Evolutionary conservation across 2,888 invertebrate genomes (phyloP), one percentile per base, ranked within the genome.

Genomic region (Leptopterna dolabrata): DNA sequence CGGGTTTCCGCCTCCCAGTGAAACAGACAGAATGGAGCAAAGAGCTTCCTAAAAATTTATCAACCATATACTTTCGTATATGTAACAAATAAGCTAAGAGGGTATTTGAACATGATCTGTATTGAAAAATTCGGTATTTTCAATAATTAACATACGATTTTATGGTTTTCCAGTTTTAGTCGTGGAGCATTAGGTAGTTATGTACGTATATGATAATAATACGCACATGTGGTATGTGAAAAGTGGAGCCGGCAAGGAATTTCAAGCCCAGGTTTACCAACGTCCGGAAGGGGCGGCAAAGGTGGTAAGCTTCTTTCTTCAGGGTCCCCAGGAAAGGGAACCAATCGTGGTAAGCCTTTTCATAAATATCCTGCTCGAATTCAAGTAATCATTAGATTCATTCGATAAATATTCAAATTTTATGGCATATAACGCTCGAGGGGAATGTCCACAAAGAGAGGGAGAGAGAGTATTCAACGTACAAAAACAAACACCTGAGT

Each of bases 191-290:
- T n/a, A n/a, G n/a, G n/a, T n/a, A n/a, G n/a, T n/a, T n/a, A n/a
- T n/a, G n/a, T n/a, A 36, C 36, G 9, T n/a, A 36, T 36, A 36
- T 2, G 7, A 36, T 36, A 36, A 7, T 36, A 36, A 36, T 7
- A 82, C 82, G 55, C 14, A 82, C 82, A 1, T 29, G 13, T 14
- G 71, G 70, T 11, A 83, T 41, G 43, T 83, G 83, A 45, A 71
- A n/a, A 16, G 19, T 19, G 13, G 4, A 9, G n/a, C 83, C 83
- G 24, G 14, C 36, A 19, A 29, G 16, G 13, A 24, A 11, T 24
- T 24, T 27, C 11, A 45, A 3, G 2, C 36, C n/a, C 70, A 19
- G 0, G 1, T 29, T n/a, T n/a, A n/a, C n/a, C n/a, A n/a, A n/a
- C n/a, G 29, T 19, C n/a, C 24, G 24, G n/a, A 11, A n/a, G n/a